Evolutionary conservation across 2,113 vertebrate genomes (phyloP).

Genomic region (Cyprinus carpio): DNA sequence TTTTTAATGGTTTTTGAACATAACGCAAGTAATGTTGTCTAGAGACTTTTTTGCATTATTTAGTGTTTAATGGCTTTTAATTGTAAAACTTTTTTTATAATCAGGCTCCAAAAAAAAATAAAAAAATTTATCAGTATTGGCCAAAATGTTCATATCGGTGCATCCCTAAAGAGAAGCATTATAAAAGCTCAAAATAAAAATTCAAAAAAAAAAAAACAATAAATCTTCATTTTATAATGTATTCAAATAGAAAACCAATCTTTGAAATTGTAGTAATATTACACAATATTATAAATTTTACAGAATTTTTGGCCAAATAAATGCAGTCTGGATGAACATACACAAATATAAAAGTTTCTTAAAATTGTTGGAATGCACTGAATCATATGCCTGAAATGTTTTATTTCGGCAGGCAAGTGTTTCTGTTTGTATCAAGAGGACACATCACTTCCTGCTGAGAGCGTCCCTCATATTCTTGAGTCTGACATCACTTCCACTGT

Average conservation of each 20-base stretch:
- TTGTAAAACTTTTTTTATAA: too few relatives aligned
- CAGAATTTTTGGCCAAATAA: too few relatives aligned
- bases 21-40: too few relatives aligned
- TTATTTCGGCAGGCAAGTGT: slow-evolving; percentile 79
- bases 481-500: slow-evolving; percentile 83
- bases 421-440: slow-evolving; percentile 88
- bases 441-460: slow-evolving; percentile 61
- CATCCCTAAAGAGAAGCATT: too few relatives aligned
- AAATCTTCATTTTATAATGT: background rate
- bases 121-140: too few relatives aligned
- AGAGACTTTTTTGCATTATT: too few relatives aligned
- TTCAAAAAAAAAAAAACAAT: too few relatives aligned
- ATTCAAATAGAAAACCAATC: background rate
- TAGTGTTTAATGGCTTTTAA: too few relatives aligned
- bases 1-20: too few relatives aligned
- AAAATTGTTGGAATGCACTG: background rate
- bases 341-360: background rate
- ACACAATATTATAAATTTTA: background rate
- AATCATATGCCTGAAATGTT: background rate
- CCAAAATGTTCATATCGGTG: too few relatives aligned
- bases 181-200: too few relatives aligned
- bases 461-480: slow-evolving; percentile 78
- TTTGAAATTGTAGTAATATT: background rate
- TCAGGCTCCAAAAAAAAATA: too few relatives aligned
- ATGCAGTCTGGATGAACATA: background rate